Base-by-base conservation (phyloP, 2,797 vertebrate species). In the Melanogrammus aeglefinus region DNA sequence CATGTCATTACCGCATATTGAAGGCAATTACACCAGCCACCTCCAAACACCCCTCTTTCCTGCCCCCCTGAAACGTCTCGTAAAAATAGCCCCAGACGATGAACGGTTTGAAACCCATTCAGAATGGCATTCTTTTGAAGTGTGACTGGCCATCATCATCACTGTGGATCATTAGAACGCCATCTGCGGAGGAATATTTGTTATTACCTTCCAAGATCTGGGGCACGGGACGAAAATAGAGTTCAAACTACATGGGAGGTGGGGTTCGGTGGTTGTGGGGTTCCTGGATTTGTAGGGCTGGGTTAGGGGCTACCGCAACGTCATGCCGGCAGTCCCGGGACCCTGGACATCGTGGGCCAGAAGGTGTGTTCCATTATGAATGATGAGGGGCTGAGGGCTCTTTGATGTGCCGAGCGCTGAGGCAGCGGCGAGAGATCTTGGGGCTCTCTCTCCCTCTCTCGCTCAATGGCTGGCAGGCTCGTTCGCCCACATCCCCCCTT, bases 281-380 rank as follows among this genome's bases (percentile, higher is more conserved):
- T 6, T 38, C 6, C 36, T 38, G 36, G 36, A 38, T 38, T 38
- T 38, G 38, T 2, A 9, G 38, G 38, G 38, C 1, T 1, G 38
- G 38, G 38, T 9, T 9, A 7, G 38, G 38, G 38, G 63, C 2
- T 7, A 70, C 66, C n/a, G 13, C 66, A 27, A 29, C 78, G 29
- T 81, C 75, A 8, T 75, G 39, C 66, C 78, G 76, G 75, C 81
- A 3, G 88, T 84, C 86, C 79, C 78, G 31, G 78, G 75, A 84
- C 83, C 73, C 85, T 84, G 33, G 57, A 21, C 71, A 73, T 79
- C 81, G 18, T 77, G 0, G 63, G 79, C 87, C 84, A 88, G 63
- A 76, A 79, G 83, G 84, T 81, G 82, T 88, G 88, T 88, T 90
- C 87, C 70, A 91, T 92, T 86, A 89, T 89, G 87, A 87, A 89